Evolutionary conservation across 2,888 invertebrate genomes (phyloP).

Genomic region (Thera obeliscata): DNA sequence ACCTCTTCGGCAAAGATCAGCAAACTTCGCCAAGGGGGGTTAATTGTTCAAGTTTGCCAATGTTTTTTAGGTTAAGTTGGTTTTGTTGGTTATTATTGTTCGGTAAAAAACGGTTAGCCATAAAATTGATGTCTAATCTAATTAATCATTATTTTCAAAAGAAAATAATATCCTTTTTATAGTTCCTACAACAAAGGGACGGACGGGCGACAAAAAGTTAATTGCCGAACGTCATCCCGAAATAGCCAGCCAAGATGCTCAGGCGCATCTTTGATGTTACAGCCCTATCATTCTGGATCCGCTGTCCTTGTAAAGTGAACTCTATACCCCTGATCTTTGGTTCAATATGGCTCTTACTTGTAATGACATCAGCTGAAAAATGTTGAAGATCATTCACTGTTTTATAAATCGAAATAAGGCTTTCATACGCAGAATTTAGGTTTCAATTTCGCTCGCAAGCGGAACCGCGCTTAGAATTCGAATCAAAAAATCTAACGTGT

Average conservation of each 20-base stretch:
- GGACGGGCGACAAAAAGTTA: conserved; percentile 71
- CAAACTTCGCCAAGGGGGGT: too few species aligned
- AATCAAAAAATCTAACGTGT: too few species aligned
- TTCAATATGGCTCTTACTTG: neutral
- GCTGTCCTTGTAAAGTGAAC: neutral
- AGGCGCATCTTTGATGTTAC: conserved; percentile 67
- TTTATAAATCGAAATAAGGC: too few species aligned
- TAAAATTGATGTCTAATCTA: conserved; percentile 21
- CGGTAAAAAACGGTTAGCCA: neutral
- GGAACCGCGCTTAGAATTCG: too few species aligned
- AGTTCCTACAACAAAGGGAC: conserved; percentile 65
- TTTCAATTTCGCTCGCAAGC: conserved; percentile 1
- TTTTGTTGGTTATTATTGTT: neutral
- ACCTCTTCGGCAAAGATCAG: too few species aligned
- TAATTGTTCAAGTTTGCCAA: too few species aligned
- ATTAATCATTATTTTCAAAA: conserved; percentile 17
- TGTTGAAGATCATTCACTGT: neutral
- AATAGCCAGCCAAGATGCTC: conserved; percentile 62
- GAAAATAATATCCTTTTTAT: conserved; percentile 32
- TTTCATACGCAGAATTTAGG: neutral
- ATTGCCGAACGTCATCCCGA: conserved; percentile 64
- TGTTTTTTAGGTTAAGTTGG: too few species aligned
- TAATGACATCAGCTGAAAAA: neutral
- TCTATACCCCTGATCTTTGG: conserved; percentile 5
- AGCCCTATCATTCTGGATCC: conserved; percentile 22